phyloP scores from a whole-genome alignment of 2,797 vertebrate species.

The Nothura maculosa region DNA sequence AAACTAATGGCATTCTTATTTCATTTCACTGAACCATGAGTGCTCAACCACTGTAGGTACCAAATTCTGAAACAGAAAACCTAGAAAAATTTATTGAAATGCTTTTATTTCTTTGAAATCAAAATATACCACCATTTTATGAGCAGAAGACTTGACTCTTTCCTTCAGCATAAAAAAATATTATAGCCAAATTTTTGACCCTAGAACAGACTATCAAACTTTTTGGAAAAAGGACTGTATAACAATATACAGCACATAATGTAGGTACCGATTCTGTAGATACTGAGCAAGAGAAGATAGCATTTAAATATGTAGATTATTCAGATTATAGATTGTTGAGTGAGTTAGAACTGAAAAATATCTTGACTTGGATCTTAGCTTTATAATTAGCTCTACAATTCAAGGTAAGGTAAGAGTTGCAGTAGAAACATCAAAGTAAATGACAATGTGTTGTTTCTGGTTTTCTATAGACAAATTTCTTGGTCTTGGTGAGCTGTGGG shows the following conservation, averaged over 20 bases:
- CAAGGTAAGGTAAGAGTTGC: background rate
- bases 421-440: background rate
- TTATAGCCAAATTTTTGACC: background rate
- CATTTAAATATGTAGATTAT: background rate
- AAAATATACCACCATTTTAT: background rate
- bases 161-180: background rate
- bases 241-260: accelerated
- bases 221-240: background rate
- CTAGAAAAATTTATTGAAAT: background rate
- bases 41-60: background rate
- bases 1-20: background rate
- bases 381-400: background rate
- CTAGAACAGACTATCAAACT: background rate
- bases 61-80: background rate
- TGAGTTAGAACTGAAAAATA: background rate
- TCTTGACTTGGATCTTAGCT: background rate
- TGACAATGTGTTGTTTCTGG: background rate
- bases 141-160: background rate
- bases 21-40: background rate
- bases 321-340: background rate
- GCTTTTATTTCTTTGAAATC: background rate
- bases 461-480: background rate
- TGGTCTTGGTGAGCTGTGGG: background rate
- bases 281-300: background rate
- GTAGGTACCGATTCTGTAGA: background rate